Evolutionary conservation across 2,113 vertebrate species (phyloP).

Genomic region (Microcebus lehilahytsara): DNA sequence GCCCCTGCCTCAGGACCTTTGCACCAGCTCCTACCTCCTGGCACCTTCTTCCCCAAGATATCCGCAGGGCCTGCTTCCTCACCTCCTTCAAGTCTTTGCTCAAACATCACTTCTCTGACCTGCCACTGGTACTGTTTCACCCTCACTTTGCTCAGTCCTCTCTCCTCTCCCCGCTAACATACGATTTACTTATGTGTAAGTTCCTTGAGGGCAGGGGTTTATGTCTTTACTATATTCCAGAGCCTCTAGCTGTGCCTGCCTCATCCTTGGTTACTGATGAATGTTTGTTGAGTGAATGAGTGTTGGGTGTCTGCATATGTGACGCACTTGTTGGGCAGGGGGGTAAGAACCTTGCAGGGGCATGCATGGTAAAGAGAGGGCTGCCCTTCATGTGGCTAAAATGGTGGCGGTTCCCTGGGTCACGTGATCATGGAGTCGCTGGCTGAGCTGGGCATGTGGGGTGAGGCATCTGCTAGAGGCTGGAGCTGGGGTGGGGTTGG

Average conservation of each 20-base stretch:
- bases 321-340: background rate
- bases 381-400: background rate
- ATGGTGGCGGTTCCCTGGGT: background rate
- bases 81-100: background rate
- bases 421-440: background rate
- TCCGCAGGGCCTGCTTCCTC: background rate
- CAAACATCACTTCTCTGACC: background rate
- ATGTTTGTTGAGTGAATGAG: background rate
- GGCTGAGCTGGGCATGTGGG: background rate
- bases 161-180: background rate
- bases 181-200: background rate
- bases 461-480: background rate
- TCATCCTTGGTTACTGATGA: background rate
- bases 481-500: background rate
- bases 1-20: background rate
- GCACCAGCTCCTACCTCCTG: background rate
- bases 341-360: background rate
- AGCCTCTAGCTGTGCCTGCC: background rate
- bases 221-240: background rate
- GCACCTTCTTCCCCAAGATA: background rate
- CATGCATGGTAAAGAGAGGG: background rate
- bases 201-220: background rate
- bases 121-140: background rate
- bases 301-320: background rate
- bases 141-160: background rate